Base-by-base conservation (phyloP, 2,797 vertebrate species). In the Chaetophractus vellerosus region DNA sequence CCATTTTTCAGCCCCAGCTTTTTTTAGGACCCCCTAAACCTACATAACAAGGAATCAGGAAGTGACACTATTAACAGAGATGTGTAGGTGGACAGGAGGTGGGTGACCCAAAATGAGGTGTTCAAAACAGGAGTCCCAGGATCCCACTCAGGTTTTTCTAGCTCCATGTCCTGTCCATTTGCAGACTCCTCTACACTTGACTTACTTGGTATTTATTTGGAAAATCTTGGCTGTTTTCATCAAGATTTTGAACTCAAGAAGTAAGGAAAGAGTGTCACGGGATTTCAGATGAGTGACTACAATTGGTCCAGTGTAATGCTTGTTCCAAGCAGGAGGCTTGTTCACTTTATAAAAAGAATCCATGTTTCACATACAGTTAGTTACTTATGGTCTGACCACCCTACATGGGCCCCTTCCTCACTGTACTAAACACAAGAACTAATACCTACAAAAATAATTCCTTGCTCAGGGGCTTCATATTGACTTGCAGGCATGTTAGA, bases 241-340 rank as follows among this genome's bases (percentile, higher is more conserved):
- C 31, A 68, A 89, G n/a, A 81, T 72, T 80, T 75, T 57, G 19
- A 80, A 71, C 61, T 90, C 21, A 82, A 91, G n/a, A 63, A 89
- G 31, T 18, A 59, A 10, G 79, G 18, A 52, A 68, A 87, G 41
- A 48, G 33, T 76, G 6, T 7, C 5, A 16, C 33, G 41, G 71
- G 63, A 74, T 64, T 87, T 18, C 26, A 95, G 6, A 6, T 31
- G 6, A 52, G 16, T 12, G 7, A 64, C 31, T 63, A 31, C 5
- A 52, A 16, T 76, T 57, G 26, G 12, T 76, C 24, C 24, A 83
- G 11, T 45, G 45, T 45, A 45, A 36, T 71, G 33, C 50, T 71
- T 82, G 45, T 45, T 45, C 38, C 38, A 38, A 38, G 38, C 6
- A 38, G 38, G 6, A 38, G 38, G 38, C 38, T 38, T 38, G 38